Evolutionary conservation across 2,113 vertebrate species (phyloP).

Genomic region (Vimba vimba): DNA sequence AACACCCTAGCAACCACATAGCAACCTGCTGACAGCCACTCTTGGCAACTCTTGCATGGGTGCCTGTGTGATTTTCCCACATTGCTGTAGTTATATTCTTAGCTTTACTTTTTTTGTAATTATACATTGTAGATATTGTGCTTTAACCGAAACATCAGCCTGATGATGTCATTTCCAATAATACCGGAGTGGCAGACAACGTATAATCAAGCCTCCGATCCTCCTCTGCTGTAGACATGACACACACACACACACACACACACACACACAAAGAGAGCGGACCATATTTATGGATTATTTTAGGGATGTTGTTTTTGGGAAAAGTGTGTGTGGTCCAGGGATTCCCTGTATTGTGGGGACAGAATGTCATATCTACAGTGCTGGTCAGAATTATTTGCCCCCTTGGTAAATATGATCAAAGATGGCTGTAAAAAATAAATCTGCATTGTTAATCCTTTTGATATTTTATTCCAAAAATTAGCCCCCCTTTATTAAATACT

Average conservation of each 20-base stretch:
- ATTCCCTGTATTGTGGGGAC: too few species aligned
- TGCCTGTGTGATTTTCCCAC: conserved; percentile 5
- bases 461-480: too few species aligned
- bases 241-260: conserved; percentile 14
- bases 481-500: too few species aligned
- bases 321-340: not conserved
- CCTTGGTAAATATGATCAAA: too few species aligned
- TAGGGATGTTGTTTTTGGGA: not conserved
- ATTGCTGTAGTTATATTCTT: conserved; percentile 22
- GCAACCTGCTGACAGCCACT: conserved; percentile 12
- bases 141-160: conserved; percentile 23
- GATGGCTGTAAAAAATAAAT: too few species aligned
- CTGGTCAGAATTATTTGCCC: too few species aligned
- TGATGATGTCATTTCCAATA: conserved; percentile 27
- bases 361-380: too few species aligned
- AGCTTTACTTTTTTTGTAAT: conserved; percentile 9
- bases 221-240: conserved; percentile 12
- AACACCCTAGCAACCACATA: conserved; percentile 22
- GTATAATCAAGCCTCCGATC: conserved; percentile 17
- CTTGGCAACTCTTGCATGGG: not conserved
- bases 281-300: conserved; percentile 12
- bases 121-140: conserved; percentile 9
- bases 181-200: not conserved
- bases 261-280: not conserved
- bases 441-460: too few species aligned